A percentile compares a stretch with the other conserved stretches of the same genome.
phyloP scores from a whole-genome alignment of 2,113 vertebrate species.

The Dryoscopus gambensis region DNA sequence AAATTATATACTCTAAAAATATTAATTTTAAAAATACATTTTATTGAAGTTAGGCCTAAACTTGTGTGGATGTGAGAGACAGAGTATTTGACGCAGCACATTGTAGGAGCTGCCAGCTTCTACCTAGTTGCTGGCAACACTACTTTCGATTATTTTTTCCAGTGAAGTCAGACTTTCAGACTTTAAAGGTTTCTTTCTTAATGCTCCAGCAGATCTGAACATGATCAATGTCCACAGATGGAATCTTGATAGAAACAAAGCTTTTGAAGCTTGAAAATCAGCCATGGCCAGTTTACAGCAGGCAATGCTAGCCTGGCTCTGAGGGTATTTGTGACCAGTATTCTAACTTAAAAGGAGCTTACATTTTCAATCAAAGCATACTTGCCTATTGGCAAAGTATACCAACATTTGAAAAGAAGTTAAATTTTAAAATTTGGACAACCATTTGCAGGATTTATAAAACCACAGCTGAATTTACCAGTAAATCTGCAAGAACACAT shows the following conservation, averaged over 20 bases:
- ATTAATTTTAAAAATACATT: neutral
- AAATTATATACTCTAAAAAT: neutral
- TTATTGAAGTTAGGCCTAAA: neutral
- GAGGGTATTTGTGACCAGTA: neutral
- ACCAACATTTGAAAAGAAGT: neutral
- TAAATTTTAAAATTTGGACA: neutral
- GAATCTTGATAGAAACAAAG: neutral
- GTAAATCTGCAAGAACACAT: neutral
- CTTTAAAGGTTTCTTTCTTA: neutral
- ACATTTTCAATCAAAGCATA: neutral
- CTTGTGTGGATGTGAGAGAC: neutral
- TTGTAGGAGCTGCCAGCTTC: neutral
- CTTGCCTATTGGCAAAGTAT: neutral
- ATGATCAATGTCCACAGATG: neutral
- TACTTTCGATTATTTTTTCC: neutral
- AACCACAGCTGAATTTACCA: neutral
- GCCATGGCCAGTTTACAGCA: neutral
- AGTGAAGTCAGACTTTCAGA: neutral
- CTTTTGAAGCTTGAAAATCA: constrained; percentile 30
- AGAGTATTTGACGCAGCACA: rapidly evolving
- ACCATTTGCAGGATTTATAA: neutral
- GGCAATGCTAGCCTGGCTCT: neutral
- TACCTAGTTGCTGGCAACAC: neutral
- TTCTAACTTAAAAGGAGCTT: neutral
- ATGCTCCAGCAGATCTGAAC: constrained; percentile 9